A percentile compares a stretch with the other conserved stretches of the same genome.
Conservation (phyloP, 2,888 invertebrate species). For the Trypoxylon attenuatum region DNA sequence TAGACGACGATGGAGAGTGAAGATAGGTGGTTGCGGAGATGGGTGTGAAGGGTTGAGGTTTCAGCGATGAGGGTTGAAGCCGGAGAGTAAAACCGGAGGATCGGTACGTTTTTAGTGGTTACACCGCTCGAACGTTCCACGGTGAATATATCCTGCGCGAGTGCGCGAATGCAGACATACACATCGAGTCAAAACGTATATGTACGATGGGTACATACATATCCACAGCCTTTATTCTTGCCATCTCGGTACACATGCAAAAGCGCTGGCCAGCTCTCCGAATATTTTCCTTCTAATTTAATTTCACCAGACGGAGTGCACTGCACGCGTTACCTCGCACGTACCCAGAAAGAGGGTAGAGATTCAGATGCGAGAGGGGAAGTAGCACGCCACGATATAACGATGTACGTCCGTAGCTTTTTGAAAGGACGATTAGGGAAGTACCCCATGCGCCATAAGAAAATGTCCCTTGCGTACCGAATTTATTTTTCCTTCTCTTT, state of each 20-base stretch:
- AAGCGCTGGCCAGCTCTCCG: constrained; percentile 50
- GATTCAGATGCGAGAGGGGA: constrained; percentile 21
- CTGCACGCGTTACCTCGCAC: constrained; percentile 41
- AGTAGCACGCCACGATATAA: constrained; percentile 18
- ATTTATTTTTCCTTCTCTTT: neutral
- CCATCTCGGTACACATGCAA: constrained; percentile 48
- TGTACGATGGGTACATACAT: neutral
- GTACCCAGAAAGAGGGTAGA: constrained; percentile 24
- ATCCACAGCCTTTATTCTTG: constrained; percentile 46
- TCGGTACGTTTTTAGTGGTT: constrained; percentile 57
- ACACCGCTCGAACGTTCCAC: constrained; percentile 58
- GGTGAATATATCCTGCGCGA: constrained; percentile 51
- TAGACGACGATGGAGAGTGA: constrained; percentile 32
- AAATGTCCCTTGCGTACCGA: constrained; percentile 4
- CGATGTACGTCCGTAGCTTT: constrained; percentile 36
- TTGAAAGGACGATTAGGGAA: constrained; percentile 38
- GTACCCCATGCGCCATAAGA: constrained; percentile 8
- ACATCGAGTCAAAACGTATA: neutral
- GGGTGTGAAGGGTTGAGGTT: constrained; percentile 40
- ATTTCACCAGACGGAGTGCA: constrained; percentile 46
- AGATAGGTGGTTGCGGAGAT: constrained; percentile 24
- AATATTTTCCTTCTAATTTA: constrained; percentile 66
- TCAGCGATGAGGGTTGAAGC: too few relatives aligned
- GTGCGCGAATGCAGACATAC: constrained; percentile 8
- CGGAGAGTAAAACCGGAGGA: constrained; percentile 42